Conservation (phyloP, 2,888 invertebrate species). For the Eurytoma californica region DNA sequence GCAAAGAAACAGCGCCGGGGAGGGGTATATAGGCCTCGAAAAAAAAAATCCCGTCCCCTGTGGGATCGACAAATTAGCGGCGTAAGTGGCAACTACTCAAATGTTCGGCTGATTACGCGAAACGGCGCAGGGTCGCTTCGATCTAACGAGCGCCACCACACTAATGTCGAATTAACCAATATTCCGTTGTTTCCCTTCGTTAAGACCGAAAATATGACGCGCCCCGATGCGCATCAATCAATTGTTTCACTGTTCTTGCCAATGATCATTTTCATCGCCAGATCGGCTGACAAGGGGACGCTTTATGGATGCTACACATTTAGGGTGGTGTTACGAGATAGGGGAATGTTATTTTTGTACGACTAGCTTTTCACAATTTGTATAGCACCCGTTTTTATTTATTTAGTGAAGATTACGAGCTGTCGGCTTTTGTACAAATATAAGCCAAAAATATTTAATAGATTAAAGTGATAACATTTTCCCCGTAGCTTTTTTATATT, state of each 20-base stretch:
- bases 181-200: not conserved
- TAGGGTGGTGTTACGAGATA: no score
- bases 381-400: no score
- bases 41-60: conserved; percentile 5
- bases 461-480: no score
- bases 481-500: no score
- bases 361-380: no score
- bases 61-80: conserved; percentile 16
- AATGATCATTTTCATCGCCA: no score
- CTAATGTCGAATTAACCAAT: not conserved
- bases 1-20: not conserved
- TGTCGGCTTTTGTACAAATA: no score
- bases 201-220: not conserved
- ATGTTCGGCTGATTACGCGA: conserved; percentile 16
- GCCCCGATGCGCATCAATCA: not conserved
- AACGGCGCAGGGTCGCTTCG: not conserved
- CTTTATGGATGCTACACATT: no score
- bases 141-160: not conserved
- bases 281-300: no score
- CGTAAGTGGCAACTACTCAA: not conserved
- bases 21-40: not conserved
- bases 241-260: not conserved
- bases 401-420: no score
- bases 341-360: no score
- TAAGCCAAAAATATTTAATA: no score